These are phyloP conservation scores for Menura novaehollandiae DNA, from an alignment of 2,113 vertebrate genomes.

Conservation along the genomic window DNA sequence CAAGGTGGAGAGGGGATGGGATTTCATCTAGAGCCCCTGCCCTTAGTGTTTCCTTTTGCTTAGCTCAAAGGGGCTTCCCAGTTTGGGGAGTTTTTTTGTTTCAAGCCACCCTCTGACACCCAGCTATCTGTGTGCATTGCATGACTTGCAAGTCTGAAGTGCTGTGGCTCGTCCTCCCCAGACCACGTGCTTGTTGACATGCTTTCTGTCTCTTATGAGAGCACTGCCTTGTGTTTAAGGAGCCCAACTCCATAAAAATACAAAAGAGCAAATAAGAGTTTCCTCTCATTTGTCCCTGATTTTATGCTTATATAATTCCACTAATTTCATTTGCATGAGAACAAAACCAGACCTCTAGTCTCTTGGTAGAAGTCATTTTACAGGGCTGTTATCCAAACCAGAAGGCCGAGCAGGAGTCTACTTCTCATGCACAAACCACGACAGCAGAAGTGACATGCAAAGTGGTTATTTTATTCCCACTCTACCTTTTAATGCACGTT, in stretches of 20 bases:
- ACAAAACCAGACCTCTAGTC: conserved; percentile 21
- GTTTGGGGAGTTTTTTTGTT: neutral
- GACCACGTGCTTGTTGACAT: neutral
- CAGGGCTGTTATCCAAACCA: conserved; percentile 15
- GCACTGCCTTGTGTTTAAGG: neutral
- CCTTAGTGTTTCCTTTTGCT: neutral
- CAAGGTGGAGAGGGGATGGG: neutral
- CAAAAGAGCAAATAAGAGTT: neutral
- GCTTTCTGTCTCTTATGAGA: neutral
- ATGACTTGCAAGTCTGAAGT: neutral
- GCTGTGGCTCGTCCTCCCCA: neutral
- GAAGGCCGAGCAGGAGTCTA: neutral
- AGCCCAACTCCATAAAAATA: neutral
- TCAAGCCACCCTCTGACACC: neutral
- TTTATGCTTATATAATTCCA: neutral
- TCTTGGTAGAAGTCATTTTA: conserved; percentile 8
- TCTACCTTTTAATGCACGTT: neutral
- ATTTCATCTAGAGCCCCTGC: neutral
- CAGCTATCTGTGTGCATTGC: neutral
- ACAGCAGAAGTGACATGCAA: neutral
- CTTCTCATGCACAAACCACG: neutral
- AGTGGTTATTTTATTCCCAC: neutral
- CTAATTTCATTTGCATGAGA: conserved; percentile 41
- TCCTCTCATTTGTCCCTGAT: conserved; percentile 11
- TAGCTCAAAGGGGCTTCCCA: neutral